A percentile compares a stretch with the other conserved stretches of the same genome.
These are phyloP conservation scores for Watsonalla cultraria DNA, from an alignment of 2,888 invertebrate species.

Conservation along the genomic window DNA sequence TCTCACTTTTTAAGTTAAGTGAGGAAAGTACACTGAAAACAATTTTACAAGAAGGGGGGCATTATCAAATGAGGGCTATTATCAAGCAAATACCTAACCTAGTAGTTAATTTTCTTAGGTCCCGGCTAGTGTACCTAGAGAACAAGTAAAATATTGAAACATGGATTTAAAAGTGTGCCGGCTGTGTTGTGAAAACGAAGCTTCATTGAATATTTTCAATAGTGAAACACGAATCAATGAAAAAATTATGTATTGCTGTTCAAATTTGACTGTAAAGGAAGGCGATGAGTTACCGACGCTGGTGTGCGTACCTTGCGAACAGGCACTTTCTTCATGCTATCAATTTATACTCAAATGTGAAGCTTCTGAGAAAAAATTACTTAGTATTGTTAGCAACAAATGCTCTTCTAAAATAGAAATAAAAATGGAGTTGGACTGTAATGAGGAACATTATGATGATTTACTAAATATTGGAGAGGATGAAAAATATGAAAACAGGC, in stretches of 20 bases:
- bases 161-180: constrained; percentile 48
- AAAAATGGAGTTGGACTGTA: constrained; percentile 15
- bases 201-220: constrained; percentile 35
- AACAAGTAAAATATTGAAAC: too few species aligned
- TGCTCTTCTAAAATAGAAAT: constrained; percentile 31
- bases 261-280: constrained; percentile 34
- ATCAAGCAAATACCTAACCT: too few species aligned
- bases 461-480: constrained; percentile 15
- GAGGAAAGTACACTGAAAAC: too few species aligned
- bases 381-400: constrained; percentile 12
- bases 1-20: too few species aligned
- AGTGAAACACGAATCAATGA: constrained; percentile 23
- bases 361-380: constrained; percentile 44
- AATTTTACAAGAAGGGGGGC: too few species aligned
- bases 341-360: constrained; percentile 52
- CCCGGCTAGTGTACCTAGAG: too few species aligned
- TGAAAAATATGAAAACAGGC: constrained; percentile 6
- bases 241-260: constrained; percentile 54
- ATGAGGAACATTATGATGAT: constrained; percentile 18
- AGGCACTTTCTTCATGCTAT: constrained; percentile 39
- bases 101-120: too few species aligned
- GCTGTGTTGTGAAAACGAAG: constrained; percentile 44
- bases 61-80: too few species aligned
- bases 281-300: constrained; percentile 46
- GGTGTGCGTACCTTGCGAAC: constrained; percentile 45